Conservation (phyloP, 1,140 invertebrate genomes). For the Aphaenogaster ashmeadi region DNA sequence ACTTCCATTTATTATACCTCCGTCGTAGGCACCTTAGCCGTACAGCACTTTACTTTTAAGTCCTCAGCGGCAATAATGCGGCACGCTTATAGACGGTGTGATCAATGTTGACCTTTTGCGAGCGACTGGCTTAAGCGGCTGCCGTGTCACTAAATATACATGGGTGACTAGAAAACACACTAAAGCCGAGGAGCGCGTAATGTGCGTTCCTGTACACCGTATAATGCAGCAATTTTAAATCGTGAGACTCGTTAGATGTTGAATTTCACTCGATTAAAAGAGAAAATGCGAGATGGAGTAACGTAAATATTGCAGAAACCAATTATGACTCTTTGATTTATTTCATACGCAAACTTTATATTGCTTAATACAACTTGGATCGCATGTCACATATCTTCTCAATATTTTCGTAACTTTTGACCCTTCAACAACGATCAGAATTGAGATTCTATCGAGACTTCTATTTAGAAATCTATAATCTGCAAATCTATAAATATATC, state of each 20-base stretch:
- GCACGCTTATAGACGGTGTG: conserved; percentile 35
- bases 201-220: background rate
- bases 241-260: background rate
- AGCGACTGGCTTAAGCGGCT: conserved; percentile 29
- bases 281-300: background rate
- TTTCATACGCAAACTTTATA: background rate
- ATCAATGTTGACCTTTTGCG: conserved; percentile 65
- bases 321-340: conserved; percentile 33
- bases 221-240: background rate
- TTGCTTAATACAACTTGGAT: background rate
- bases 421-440: background rate
- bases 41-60: conserved; percentile 42
- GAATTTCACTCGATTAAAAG: background rate
- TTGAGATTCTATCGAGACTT: background rate
- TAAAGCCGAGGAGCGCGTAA: conserved; percentile 30
- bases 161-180: conserved; percentile 45
- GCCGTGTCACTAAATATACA: conserved; percentile 69
- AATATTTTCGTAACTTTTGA: background rate
- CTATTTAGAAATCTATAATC: background rate
- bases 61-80: conserved; percentile 13
- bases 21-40: background rate
- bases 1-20: conserved; percentile 26
- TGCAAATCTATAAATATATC: no score
- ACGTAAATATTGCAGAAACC: background rate
- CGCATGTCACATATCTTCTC: no score